These are phyloP conservation scores for Temnothorax unifasciatus DNA, from an alignment of 2,888 invertebrate species.

Conservation along the genomic window DNA sequence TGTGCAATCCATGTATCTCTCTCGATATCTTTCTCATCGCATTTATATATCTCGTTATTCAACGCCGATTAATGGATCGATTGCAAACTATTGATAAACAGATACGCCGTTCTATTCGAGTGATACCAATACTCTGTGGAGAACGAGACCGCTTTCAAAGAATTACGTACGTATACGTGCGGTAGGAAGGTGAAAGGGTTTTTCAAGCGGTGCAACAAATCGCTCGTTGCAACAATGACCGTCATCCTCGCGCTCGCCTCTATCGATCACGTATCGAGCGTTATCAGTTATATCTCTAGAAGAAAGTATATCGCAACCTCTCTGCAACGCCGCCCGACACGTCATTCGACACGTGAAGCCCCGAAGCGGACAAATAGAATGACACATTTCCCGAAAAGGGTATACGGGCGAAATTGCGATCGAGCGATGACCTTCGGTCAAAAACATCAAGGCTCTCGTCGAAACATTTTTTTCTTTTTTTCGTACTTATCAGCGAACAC, in stretches of 20 bases:
- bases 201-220: conserved; percentile 10
- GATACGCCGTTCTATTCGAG: background rate
- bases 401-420: conserved; percentile 1
- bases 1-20: background rate
- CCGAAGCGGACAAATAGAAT: conserved; percentile 9
- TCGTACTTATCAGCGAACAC: background rate
- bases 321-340: background rate
- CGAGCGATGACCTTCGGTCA: background rate
- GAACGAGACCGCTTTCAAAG: conserved; percentile 1
- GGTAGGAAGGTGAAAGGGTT: conserved; percentile 19
- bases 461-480: background rate
- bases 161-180: background rate
- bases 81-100: background rate
- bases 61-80: conserved; percentile 15
- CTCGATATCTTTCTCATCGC: conserved; percentile 1
- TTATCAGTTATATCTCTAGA: conserved; percentile 41
- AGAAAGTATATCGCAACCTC: conserved; percentile 34
- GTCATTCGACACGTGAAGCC: conserved; percentile 15
- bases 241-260: background rate
- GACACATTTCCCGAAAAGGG: background rate
- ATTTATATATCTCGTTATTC: background rate
- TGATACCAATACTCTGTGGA: background rate
- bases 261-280: conserved; percentile 21
- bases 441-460: background rate
- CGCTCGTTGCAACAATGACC: conserved; percentile 15